Evolutionary conservation across 37 sponge, comb jelly and placozoan genomes (phyloP), one percentile per base, ranked within the genome.

Genomic region (Beroe forskalii): DNA sequence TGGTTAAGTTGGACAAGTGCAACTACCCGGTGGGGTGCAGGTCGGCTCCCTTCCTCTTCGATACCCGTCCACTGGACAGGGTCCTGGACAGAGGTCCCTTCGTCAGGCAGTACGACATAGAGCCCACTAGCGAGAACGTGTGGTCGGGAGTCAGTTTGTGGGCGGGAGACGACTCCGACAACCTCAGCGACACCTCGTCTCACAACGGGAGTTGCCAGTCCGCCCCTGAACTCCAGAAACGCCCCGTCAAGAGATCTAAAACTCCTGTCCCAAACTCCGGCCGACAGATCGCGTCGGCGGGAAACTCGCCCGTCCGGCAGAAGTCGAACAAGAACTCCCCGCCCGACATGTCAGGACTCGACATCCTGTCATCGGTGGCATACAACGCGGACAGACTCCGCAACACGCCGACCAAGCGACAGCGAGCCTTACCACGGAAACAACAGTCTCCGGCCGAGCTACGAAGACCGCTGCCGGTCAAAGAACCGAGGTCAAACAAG

Each of bases 1-100:
- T 44, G 40, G 86, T 80, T 28, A 80, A 80, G 55, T 37, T 80
- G 30, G 86, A 80, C 48, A 80, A 80, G 55, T 80, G 86, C 27
- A 43, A 44, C 48, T 80, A 80, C 27, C 86, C 86, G 14, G 86
- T 80, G 19, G 86, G 86, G 48, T 80, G 86, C 86, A 41, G 86
- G 30, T 80, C 86, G 3, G 86, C 86, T 27, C 86, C 86, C 44
- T 80, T 80, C 86, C 86, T 44, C 48, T 80, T 80, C 35, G 86
- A 80, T 27, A 80, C 86, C 55, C 27, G 72, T 32, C 55, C 55
- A 43, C 24, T 41, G 40, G 40, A 35, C 4, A 32, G 55, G 8
- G 30, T 44, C 55, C 28, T 44, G 44, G 44, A 80, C 28, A 35
- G 55, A 4, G 86, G 86, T 27, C 86, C 86, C 28, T 80, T 80